Evolutionary conservation across 2,113 vertebrate species (phyloP), one percentile per base, ranked within the genome.

Genomic region (Murina feae): DNA sequence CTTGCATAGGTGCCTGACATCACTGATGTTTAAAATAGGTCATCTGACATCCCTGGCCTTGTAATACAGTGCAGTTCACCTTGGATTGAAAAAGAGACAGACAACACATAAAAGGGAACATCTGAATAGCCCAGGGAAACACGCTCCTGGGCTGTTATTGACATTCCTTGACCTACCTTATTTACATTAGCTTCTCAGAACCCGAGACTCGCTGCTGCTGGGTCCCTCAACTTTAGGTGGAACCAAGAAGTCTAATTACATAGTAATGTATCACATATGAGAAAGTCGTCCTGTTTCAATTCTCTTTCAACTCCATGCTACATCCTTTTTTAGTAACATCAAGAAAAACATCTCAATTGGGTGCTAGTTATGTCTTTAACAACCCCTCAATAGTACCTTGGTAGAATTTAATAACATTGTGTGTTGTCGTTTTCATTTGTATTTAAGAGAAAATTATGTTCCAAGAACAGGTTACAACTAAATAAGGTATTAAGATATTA

Each of bases 401-500:
- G 32, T 44, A 32, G 42, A 63, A 74, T 75, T 69, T 30, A 58
- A 60, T 55, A 53, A 47, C 12, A 3, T 16, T 13, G 1, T 16
- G 66, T 16, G 71, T 42, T 80, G 11, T 42, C 75, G 11, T 66
- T 94, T 94, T 82, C 32, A 83, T 72, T 83, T 81, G 32, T 91
- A 37, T 86, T 90, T 72, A 69, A n/a, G n/a, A n/a, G n/a, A n/a
- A 93, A 92, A 39, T 91, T 65, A 12, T 96, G 53, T 80, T 86
- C 87, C 49, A 84, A 93, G 75, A 95, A 89, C 44, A 94, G 86
- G 86, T 74, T 79, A 39, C 65, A 89, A 84, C 51, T 71, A 76
- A 90, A 23, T 82, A 87, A 90, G 68, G 82, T 80, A 91, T 93
- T 94, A 96, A 91, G 65, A 76, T 88, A 84, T 75, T 79, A 80